Base-by-base conservation (phyloP, 2,888 invertebrate genomes). In the Brassicogethes aeneus region DNA sequence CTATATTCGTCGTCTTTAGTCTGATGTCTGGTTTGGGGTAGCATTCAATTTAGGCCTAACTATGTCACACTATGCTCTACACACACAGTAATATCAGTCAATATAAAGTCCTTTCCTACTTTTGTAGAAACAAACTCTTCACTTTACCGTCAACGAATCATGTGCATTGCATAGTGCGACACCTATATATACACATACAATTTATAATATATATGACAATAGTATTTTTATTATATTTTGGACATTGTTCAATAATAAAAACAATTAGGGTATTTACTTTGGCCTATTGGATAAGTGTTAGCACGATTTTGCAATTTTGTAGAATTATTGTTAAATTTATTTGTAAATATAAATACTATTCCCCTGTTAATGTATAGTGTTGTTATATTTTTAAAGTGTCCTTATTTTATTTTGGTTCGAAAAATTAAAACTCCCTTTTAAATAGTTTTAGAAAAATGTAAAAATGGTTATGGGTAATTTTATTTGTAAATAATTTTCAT, bases 211-310 rank as follows among this genome's bases (percentile, higher is more conserved):
- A 52, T 59, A 61, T 60, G 66, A 66, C 65, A 65, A 66, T 66
- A 66, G 66, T 60, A 65, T 65, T 65, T 66, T 64, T 64, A 64
- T 63, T 55, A 62, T 58, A 55, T 58, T 60, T 61, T 59, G 57
- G 55, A 61, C 60, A 62, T 61, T 61, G 58, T 23, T 5, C 10
- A 45, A 46, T 49, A 47, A 46, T 15, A 14, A 12, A 40, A 33
- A 12, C 16, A 31, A 39, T 44, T 46, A 45, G 42, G 51, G 49
- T 47, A 48, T 44, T 45, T 37, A 41, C 44, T 55, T 40, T 46
- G 50, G 54, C 48, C 53, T 50, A 50, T 49, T 50, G 43, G 5
- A 48, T 46, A 45, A 45, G 41, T 45, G 44, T 45, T 53, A 53
- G 43, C 45, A 39, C 50, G 45, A 52, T 37, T 44, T 49, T 51